Evolutionary conservation across 1,140 invertebrate genomes (phyloP), one percentile per base, ranked within the genome.

Genomic region (Rhagoletis pomonella): DNA sequence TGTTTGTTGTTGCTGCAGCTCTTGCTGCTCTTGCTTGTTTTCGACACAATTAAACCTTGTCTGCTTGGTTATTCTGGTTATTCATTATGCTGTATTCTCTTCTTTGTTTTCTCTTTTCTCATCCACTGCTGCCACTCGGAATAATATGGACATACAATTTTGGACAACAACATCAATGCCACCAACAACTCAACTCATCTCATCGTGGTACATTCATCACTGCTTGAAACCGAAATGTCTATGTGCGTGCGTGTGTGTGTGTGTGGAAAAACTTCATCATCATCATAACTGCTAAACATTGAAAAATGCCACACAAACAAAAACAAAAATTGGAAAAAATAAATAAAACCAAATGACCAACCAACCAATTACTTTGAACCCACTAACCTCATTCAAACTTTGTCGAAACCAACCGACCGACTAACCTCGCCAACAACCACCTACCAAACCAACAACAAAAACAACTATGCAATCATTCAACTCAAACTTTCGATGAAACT

Each of bases 31-130:
- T 29, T 29, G 29, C 29, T 29, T 29, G 29, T 29, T 29, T 19
- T 55, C 73, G 19, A 55, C 17, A 4, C 73, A 81, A 81, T 81
- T 81, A 81, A 81, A 17, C 14, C 19, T 73, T 73, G 14, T 73
- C 69, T 19, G 73, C n/a, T 81, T 29, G 67, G 3, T 47, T 73
- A 73, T 73, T 47, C 67, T 73, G 39, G 44, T 81, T 81, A 55
- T 19, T 55, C 47, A 50, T 55, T 81, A 29, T 81, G 47, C 29
- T 29, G 29, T 29, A 29, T 29, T 29, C 29, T 29, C 29, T 29
- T 29, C 29, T 29, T 7, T 55, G 44, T 55, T 55, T 73, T 81
- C n/a, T 81, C 5, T 9, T 55, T 55, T 50, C 14, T 73, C 14
- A 17, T 81, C 12, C 44, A 55, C n/a, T 58, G 44, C 73, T 29